Evolutionary conservation across 2,113 vertebrate species (phyloP), one percentile per base, ranked within the genome.

Genomic region (Hipposideros armiger): DNA sequence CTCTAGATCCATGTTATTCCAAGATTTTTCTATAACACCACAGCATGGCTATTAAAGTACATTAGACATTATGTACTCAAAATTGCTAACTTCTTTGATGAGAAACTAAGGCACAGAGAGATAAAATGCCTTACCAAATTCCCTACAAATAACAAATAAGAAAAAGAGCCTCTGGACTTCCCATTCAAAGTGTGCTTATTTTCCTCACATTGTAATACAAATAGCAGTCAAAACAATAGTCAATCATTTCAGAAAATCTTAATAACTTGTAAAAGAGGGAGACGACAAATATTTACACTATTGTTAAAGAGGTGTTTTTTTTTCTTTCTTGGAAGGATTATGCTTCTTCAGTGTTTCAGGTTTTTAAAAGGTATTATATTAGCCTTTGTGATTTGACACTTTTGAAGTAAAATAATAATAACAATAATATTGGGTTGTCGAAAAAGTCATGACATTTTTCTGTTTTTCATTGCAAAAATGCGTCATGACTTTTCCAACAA

Each of bases 141-240:
- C 7, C 17, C 32, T 28, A 8, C 15, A 16, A 70, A 74, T 86
- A 86, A 76, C 7, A 45, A 93, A 47, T 60, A 56, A 85, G 10
- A 83, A 8, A 90, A 13, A 50, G 58, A 45, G 7, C 5, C 4
- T 96, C 50, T 85, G 45, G 40, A 86, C 42, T 94, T 92, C 20
- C 0, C 28, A 36, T 66, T 4, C 32, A 52, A 90, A 76, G 7
- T 60, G 11, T 84, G 32, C 74, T 91, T 85, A 54, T 92, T 42
- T 91, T 20, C 7, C 69, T 9, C 11, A 3, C 72, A 70, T 32
- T 76, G 47, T 96, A 92, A 82, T 84, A 90, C 76, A 95, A 95
- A 91, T 45, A 95, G n/a, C 47, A 96, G 32, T 87, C 96, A 96
- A 84, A 97, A 96, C 70, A 97, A 97, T 87, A 92, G 74, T 93